Conservation (phyloP, 2,888 invertebrate genomes). For the Phymatocera aterrima region DNA sequence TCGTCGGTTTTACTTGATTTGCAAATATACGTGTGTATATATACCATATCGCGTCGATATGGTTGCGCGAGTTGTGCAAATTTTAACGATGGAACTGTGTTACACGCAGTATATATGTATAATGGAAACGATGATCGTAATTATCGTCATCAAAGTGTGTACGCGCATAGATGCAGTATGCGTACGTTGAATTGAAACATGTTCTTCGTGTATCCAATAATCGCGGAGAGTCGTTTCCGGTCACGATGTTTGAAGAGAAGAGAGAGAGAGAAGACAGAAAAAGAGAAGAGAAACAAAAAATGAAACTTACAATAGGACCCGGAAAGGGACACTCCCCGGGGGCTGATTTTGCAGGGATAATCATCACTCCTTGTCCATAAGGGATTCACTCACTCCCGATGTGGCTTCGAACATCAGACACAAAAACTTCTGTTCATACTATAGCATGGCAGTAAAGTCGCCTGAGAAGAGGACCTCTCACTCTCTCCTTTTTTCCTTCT, state of each 20-base stretch:
- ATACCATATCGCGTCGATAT: too few species aligned
- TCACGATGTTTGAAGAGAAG: neutral
- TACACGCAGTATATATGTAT: too few species aligned
- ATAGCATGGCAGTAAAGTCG: conserved; percentile 2
- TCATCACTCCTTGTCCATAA: neutral
- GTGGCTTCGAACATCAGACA: neutral
- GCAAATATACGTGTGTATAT: too few species aligned
- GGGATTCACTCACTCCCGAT: too few species aligned
- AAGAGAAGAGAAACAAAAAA: neutral
- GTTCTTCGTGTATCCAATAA: neutral
- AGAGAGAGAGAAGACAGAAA: neutral
- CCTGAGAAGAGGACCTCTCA: neutral
- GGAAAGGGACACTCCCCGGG: neutral
- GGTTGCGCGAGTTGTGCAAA: too few species aligned
- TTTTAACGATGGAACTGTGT: too few species aligned
- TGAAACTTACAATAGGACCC: neutral
- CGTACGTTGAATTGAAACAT: neutral
- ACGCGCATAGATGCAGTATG: too few species aligned
- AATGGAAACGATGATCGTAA: too few species aligned
- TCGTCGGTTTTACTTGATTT: too few species aligned
- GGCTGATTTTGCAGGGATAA: conserved; percentile 10
- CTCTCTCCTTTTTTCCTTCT: neutral
- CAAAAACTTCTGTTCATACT: neutral
- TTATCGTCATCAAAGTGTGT: too few species aligned
- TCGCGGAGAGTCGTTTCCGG: conserved; percentile 33